Evolutionary conservation across 2,888 invertebrate genomes (phyloP), one percentile per base, ranked within the genome.

Genomic region (Euzophera pinguis): DNA sequence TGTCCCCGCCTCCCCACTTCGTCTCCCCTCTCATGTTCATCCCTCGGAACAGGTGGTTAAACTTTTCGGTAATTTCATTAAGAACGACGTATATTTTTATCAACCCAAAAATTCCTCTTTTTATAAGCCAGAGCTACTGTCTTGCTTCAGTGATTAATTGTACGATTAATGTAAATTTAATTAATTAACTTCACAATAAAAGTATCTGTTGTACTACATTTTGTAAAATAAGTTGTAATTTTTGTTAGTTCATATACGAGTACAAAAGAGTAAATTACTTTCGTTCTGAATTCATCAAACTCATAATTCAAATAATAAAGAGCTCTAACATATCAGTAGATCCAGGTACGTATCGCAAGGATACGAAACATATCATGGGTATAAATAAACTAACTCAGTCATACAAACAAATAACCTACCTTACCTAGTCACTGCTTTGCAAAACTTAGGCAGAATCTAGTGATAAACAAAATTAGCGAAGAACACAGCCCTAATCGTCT

Each of bases 41-140:
- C 70, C 71, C 73, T 65, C 65, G 65, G 71, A 80, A 75, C 83
- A 84, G 83, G 83, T 83, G 82, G 81, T 78, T 78, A 77, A 84
- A 83, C 78, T 82, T 83, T 82, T 75, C 63, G 67, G 67, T 83
- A 83, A 83, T 83, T 81, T 77, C 72, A 76, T 82, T 82, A 80
- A 67, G 69, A 75, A 68, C 66, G 65, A 63, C 78, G 77, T 79
- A 80, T 78, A 82, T 81, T 82, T 78, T 81, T 77, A 79, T 81
- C 73, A 81, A 77, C 76, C n/a, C 65, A 63, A 63, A 65, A 71
- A 70, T 68, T 68, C 60, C 63, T 56, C 60, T 73, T 72, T 73
- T 73, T 73, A 67, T 67, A 64, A 65, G 63, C 64, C 64, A 60
- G 66, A 58, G 61, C 57, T 69, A 65, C 69, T 64, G 70, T 58